Conservation (phyloP, 30 jellyfish, hydroid and myxozoan species). For the Turritopsis rubra region DNA sequence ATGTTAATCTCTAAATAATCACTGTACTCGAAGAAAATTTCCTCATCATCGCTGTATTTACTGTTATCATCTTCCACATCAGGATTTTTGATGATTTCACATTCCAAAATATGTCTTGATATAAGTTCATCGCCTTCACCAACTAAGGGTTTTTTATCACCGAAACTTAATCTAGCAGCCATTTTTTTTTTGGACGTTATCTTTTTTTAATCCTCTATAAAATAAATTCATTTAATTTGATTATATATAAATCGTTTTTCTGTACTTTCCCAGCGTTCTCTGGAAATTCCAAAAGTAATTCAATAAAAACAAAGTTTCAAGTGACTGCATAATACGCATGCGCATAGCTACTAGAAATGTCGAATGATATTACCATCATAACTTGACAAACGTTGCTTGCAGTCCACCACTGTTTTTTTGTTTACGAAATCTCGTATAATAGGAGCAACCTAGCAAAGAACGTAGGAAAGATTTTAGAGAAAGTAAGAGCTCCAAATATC, state of each 20-base stretch:
- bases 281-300: neutral
- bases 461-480: no score
- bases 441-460: no score
- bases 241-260: no score
- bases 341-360: no score
- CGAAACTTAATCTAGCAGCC: no score
- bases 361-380: no score
- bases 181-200: neutral
- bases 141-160: neutral
- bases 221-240: no score
- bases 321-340: no score
- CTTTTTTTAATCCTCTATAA: neutral
- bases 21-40: neutral
- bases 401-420: no score
- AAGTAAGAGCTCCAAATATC: no score
- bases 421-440: no score
- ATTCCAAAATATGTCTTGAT: neutral
- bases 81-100: neutral
- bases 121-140: neutral
- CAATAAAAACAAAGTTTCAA: neutral
- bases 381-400: no score
- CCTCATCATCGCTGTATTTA: conserved; percentile 3
- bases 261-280: neutral
- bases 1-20: neutral
- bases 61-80: neutral